phyloP scores from a whole-genome alignment of 1,140 invertebrate genomes.

The Megathymus violae region DNA sequence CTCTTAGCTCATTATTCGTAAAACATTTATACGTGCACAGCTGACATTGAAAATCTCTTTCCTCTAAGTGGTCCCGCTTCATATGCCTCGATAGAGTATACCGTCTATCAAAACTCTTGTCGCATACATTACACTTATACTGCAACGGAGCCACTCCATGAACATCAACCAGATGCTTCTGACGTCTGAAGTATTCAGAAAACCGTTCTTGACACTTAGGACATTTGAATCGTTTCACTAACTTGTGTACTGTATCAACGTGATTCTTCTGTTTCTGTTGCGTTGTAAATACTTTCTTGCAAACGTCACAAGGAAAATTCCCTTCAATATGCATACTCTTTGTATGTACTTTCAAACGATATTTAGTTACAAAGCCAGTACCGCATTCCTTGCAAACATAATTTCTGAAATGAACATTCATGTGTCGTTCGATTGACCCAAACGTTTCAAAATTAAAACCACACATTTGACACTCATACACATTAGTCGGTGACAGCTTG shows the following conservation, averaged over 20 bases:
- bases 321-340: constrained; percentile 68
- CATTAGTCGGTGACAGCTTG: constrained; percentile 48
- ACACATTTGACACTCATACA: constrained; percentile 65
- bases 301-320: constrained; percentile 60
- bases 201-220: constrained; percentile 68
- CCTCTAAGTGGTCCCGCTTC: constrained; percentile 75
- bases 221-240: constrained; percentile 71
- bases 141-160: constrained; percentile 61
- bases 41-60: constrained; percentile 60
- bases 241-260: constrained; percentile 64
- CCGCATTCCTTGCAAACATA: constrained; percentile 75
- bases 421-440: constrained; percentile 71
- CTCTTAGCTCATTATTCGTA: constrained; percentile 72
- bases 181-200: constrained; percentile 67
- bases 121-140: constrained; percentile 74
- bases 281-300: constrained; percentile 63
- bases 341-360: constrained; percentile 68
- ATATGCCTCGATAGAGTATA: constrained; percentile 70
- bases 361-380: constrained; percentile 70
- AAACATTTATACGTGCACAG: constrained; percentile 63
- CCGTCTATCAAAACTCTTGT: constrained; percentile 62
- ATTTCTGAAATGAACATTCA: constrained; percentile 75
- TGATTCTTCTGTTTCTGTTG: constrained; percentile 70
- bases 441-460: constrained; percentile 71
- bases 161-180: constrained; percentile 65